Base-by-base conservation (phyloP, 1,140 invertebrate genomes). In the Drosophila ficusphila region DNA sequence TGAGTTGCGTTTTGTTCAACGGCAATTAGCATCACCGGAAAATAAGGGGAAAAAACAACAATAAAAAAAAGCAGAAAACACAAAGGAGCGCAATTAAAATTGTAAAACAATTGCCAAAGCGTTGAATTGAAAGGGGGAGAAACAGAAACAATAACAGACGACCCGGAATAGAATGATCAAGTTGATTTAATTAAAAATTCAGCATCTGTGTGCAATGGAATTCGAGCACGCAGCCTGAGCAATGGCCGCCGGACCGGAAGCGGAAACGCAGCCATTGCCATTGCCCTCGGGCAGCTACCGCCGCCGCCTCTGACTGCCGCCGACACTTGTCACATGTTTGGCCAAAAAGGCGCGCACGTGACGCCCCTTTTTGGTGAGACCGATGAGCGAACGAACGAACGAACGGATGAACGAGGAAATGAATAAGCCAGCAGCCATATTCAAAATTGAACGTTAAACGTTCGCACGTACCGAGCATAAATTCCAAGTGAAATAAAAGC, bases 181-280 rank as follows among this genome's bases (percentile, higher is more conserved):
- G 64, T 72, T 75, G 72, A 89, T 88, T 88, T 88, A 88, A 88
- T 88, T 88, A 88, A 88, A 88, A 78, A 88, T 88, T 88, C 77
- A 65, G 54, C 38, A 53, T 68, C 76, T 64, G 68, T 61, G 65
- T 78, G 82, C 82, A 68, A 88, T 74, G 70, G 12, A 68, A 78
- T 81, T 77, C 76, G 62, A 61, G 67, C 73, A 75, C 68, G 72
- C 31, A 11, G 46, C 29, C 29, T 14, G 51, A 70, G 60, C 62
- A 85, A 86, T 88, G 73, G 82, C 69, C 69, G 60, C 53, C 51
- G 61, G 33, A 57, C 49, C 61, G 61, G 62, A 68, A 75, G 68
- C 61, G 61, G 62, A 68, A 75, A 72, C 70, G 60, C 77, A 44
- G 75, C 62, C 71, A 76, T 67, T 67, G 75, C 62, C 71, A 76